Evolutionary conservation across 1,140 invertebrate genomes (phyloP), one percentile per base, ranked within the genome.

Genomic region (Eulimnadia texana): DNA sequence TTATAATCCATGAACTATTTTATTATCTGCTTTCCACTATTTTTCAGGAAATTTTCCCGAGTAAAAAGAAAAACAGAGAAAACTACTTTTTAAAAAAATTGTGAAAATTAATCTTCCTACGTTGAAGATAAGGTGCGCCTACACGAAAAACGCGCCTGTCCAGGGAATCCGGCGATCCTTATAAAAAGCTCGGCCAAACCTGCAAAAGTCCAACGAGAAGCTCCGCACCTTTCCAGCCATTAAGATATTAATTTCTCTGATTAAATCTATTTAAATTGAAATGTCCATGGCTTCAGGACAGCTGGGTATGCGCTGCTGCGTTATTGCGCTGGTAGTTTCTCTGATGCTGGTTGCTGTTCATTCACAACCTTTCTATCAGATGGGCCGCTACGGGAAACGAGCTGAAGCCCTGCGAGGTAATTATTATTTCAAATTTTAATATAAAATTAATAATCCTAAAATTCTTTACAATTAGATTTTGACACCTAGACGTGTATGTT

Each of bases 301-400:
- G 23, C 23, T 54, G 6, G 33, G 50, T 25, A 28, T 22, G 53
- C 50, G 33, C 11, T 61, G n/a, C 25, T 61, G 24, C 60, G 20
- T 51, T 25, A 25, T 22, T 50, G 28, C 53, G 19, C 33, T 61
- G 20, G 25, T 61, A 19, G 55, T 42, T n/a, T 27, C 55, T 33
- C 24, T 58, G 60, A n/a, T 61, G 60, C 19, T 28, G 51, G 53
- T 47, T 11, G 16, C 53, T 20, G 51, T 54, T 20, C 50, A 54
- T 19, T 28, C 60, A n/a, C 50, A 61, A 24, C 49, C 60, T 16
- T 61, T 61, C 50, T 61, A 53, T 33, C 49, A 50, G 25, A 29
- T 29, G 19, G 51, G 50, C 3, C 60, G 60, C 28, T 61, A 61
- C 28, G 60, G 60, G 24, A 61, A 61, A 25, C 60, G 60, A 23